Percentiles rank a stretch among this genome's conserved stretches.
Evolutionary conservation across 2,113 vertebrate species (phyloP).

Genomic region (Scopus umbretta): DNA sequence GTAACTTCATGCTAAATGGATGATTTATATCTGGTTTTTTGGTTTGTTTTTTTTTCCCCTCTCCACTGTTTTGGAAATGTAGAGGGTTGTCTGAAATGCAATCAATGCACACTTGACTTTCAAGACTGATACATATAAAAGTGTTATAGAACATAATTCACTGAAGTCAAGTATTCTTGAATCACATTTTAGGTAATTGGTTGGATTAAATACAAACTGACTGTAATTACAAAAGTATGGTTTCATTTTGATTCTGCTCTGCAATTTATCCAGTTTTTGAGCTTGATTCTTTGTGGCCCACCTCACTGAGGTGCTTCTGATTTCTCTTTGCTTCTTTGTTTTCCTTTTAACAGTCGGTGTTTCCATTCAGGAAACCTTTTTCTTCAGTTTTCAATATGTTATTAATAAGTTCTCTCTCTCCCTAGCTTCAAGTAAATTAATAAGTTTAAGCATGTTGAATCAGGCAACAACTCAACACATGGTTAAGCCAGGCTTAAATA

Average conservation of each 20-base stretch:
- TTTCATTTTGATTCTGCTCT: constrained; percentile 27
- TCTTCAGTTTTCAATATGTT: background rate
- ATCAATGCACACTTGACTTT: constrained; percentile 68
- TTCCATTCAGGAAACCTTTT: background rate
- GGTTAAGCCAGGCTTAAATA: background rate
- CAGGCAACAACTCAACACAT: background rate
- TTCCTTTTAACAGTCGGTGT: background rate
- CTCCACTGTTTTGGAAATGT: background rate
- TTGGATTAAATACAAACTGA: constrained; percentile 43
- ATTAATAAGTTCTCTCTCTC: background rate
- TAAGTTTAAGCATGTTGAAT: too few species aligned
- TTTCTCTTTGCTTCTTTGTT: background rate
- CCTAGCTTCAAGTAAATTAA: too few species aligned
- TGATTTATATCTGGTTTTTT: background rate
- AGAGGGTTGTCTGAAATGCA: constrained; percentile 39
- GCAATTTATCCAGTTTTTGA: background rate
- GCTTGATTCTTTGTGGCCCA: background rate
- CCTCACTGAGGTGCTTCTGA: background rate
- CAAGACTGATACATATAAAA: constrained; percentile 30
- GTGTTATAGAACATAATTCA: constrained; percentile 49
- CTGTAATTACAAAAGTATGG: constrained; percentile 40
- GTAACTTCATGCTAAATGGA: background rate
- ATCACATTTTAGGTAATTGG: constrained; percentile 62
- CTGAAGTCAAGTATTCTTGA: constrained; percentile 64
- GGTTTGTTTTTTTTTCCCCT: background rate